A percentile compares a stretch with the other conserved stretches of the same genome.
phyloP scores from a whole-genome alignment of 1,140 invertebrate genomes.

The Oedothorax gibbosus region DNA sequence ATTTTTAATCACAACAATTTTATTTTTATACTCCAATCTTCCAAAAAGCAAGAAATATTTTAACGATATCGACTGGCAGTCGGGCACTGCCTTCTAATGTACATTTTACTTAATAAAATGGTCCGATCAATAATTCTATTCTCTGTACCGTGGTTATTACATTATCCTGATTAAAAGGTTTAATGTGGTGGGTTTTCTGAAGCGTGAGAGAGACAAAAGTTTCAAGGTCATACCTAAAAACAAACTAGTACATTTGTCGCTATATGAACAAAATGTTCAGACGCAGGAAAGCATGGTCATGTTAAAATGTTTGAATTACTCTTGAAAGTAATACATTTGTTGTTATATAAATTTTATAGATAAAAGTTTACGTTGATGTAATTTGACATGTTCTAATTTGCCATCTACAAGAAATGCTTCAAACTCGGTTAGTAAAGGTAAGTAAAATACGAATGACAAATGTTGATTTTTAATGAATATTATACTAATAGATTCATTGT shows the following conservation, averaged over 20 bases:
- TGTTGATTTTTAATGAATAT: neutral
- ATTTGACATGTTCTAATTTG: neutral
- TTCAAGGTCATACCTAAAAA: slow-evolving; percentile 18
- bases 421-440: slow-evolving; percentile 14
- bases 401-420: slow-evolving; percentile 1
- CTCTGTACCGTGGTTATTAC: slow-evolving; percentile 6
- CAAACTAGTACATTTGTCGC: slow-evolving; percentile 13
- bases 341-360: neutral
- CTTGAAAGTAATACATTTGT: neutral
- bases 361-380: neutral
- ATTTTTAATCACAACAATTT: too few relatives aligned
- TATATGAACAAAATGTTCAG: slow-evolving; percentile 1
- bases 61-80: too few relatives aligned
- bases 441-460: neutral
- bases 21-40: too few relatives aligned
- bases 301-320: neutral
- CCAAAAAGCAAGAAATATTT: too few relatives aligned
- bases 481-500: neutral
- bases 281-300: neutral
- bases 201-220: neutral
- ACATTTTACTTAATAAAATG: too few relatives aligned
- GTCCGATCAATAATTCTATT: neutral
- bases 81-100: too few relatives aligned
- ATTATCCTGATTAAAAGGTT: slow-evolving; percentile 31
- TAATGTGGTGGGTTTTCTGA: neutral